Conservation (phyloP, 2,888 invertebrate genomes). For the Tachina fera region DNA sequence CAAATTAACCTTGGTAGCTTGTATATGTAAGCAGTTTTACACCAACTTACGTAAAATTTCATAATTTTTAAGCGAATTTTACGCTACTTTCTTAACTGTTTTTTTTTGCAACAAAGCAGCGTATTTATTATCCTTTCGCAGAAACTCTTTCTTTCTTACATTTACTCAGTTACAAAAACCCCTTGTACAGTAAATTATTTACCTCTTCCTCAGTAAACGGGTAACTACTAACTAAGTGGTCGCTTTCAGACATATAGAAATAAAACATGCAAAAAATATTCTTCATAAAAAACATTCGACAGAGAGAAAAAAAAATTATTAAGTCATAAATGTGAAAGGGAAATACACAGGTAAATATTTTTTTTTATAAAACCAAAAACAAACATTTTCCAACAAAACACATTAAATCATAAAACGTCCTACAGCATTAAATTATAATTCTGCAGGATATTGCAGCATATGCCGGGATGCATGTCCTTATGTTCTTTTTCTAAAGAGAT, state of each 20-base stretch:
- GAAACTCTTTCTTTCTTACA: slow-evolving; percentile 69
- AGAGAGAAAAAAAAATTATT: slow-evolving; percentile 23
- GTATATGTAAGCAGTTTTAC: slow-evolving; percentile 57
- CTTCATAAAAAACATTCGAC: slow-evolving; percentile 26
- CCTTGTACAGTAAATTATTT: slow-evolving; percentile 33
- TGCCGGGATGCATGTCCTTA: slow-evolving; percentile 31
- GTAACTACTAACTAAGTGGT: slow-evolving; percentile 35
- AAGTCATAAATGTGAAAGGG: slow-evolving; percentile 53
- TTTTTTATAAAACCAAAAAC: not conserved
- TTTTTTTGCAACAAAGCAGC: slow-evolving; percentile 28
- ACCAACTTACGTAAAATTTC: slow-evolving; percentile 65
- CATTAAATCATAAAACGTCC: slow-evolving; percentile 29
- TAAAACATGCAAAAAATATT: slow-evolving; percentile 21
- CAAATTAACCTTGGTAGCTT: slow-evolving; percentile 51
- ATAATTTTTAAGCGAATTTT: slow-evolving; percentile 32
- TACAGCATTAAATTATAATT: slow-evolving; percentile 36
- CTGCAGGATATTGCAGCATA: slow-evolving; percentile 13
- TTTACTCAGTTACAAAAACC: slow-evolving; percentile 17
- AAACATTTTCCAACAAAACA: not conserved
- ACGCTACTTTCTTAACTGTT: not conserved
- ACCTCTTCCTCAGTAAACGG: slow-evolving; percentile 60
- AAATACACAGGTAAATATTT: slow-evolving; percentile 38
- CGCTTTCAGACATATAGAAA: slow-evolving; percentile 20
- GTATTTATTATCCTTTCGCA: slow-evolving; percentile 69
- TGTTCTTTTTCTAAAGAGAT: slow-evolving; percentile 1